Evolutionary conservation across 2,797 vertebrate species (phyloP).

Genomic region (Enteromius afrohamiltoni): DNA sequence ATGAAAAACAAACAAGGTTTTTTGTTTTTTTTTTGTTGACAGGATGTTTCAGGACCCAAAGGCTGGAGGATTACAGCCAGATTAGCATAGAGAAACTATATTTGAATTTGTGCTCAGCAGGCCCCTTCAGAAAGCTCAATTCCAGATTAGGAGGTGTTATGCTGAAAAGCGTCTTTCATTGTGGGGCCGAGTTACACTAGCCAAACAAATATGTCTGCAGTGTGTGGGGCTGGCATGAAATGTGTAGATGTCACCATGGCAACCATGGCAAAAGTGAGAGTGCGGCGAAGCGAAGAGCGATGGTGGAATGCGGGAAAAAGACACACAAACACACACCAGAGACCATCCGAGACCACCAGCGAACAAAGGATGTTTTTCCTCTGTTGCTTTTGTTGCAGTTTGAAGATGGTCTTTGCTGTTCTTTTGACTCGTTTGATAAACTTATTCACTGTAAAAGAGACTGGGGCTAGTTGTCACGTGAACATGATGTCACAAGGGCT

Average conservation of each 20-base stretch:
- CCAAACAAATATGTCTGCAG: slow-evolving; percentile 97
- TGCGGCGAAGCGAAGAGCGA: slow-evolving; percentile 70
- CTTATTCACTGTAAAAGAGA: background rate
- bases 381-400: slow-evolving; percentile 34
- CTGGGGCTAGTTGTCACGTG: background rate
- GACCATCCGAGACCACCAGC: slow-evolving; percentile 57
- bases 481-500: background rate
- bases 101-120: slow-evolving; percentile 89
- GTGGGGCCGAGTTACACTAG: slow-evolving; percentile 86
- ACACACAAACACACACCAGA: slow-evolving; percentile 71
- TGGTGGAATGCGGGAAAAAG: slow-evolving; percentile 80
- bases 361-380: slow-evolving; percentile 32
- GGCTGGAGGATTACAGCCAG: slow-evolving; percentile 85
- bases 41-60: slow-evolving; percentile 79
- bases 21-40: slow-evolving; percentile 77
- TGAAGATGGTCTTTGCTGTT: slow-evolving; percentile 67
- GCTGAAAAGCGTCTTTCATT: slow-evolving; percentile 82
- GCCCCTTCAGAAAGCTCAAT: slow-evolving; percentile 83
- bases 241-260: slow-evolving; percentile 88
- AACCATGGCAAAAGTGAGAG: slow-evolving; percentile 85
- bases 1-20: slow-evolving; percentile 82
- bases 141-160: slow-evolving; percentile 90
- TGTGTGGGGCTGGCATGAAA: slow-evolving; percentile 86
- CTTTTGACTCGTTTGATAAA: slow-evolving; percentile 70
- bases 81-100: slow-evolving; percentile 90